Evolutionary conservation across 2,113 vertebrate species (phyloP), one percentile per base, ranked within the genome.

Genomic region (Pipra filicauda): DNA sequence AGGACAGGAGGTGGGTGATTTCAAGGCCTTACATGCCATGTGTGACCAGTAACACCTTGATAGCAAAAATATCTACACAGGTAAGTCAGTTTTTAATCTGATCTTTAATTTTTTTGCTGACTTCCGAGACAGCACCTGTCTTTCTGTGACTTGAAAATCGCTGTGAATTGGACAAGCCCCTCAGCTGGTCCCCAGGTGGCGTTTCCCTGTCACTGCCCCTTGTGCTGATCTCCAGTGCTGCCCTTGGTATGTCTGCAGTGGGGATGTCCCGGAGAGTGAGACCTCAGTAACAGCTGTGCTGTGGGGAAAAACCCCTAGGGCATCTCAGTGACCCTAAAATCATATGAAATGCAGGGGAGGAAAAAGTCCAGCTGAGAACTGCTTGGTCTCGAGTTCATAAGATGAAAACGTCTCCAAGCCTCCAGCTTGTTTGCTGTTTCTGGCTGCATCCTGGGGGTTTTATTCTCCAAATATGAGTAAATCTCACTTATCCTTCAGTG

Each of bases 11-110:
- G 20, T 46, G 33, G n/a, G 8, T 72, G 19, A 35, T 54, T 89
- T 41, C 1, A 1, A 22, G 83, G 31, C 17, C 1, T 0, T 33
- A 1, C 1, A 0, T 43, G 35, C 61, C 33, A 9, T 1, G 2
- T 44, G 6, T 57, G 54, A 52, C 30, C 5, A 2, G 19, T 48
- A 46, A 21, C 22, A 55, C 14, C 33, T 35, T n/a, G 41, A 17
- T 4, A 57, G 35, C 26, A 61, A 55, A 69, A 76, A 33, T 23
- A 13, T 6, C 37, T 85, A 27, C 39, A 9, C 4, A 57, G 35
- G 4, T 18, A 8, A 70, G 35, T 69, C 7, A 6, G 0, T 48
- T 87, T 76, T 87, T 35, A 49, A n/a, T 76, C 14, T 70, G 19
- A 52, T 61, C 49, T 66, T 48, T 78, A 30, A 4, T 67, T 74